Evolutionary conservation across 2,113 vertebrate species (phyloP).

Genomic region (Apistogramma diplotaenia): DNA sequence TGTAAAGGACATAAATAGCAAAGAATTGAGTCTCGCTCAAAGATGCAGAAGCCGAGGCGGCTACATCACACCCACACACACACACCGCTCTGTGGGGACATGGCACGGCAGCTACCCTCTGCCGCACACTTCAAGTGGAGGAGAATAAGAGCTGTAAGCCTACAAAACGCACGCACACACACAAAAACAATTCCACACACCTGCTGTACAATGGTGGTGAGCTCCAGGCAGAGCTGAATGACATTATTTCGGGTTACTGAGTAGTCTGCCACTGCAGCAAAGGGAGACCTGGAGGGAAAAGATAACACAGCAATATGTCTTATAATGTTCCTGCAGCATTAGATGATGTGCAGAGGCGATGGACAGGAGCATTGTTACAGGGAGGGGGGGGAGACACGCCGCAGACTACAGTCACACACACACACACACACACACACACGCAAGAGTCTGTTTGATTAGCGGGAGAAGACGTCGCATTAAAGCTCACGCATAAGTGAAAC

Average conservation of each 20-base stretch:
- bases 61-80: slow-evolving; percentile 48
- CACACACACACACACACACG: not conserved
- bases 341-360: slow-evolving; percentile 24
- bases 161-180: slow-evolving; percentile 31
- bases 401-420: not conserved
- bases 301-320: slow-evolving; percentile 49
- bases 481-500: not conserved
- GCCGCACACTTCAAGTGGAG: slow-evolving; percentile 15
- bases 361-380: slow-evolving; percentile 14
- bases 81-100: slow-evolving; percentile 23
- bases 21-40: slow-evolving; percentile 25
- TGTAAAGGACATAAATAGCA: slow-evolving; percentile 49
- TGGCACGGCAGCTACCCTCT: slow-evolving; percentile 27
- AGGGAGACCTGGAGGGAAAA: slow-evolving; percentile 86
- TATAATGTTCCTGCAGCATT: slow-evolving; percentile 30
- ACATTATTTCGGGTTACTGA: slow-evolving; percentile 98
- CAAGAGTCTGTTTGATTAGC: not conserved
- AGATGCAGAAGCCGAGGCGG: slow-evolving; percentile 35
- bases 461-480: not conserved
- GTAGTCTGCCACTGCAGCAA: slow-evolving; percentile 97
- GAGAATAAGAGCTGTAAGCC: slow-evolving; percentile 46
- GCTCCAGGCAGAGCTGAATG: slow-evolving; percentile 98
- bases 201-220: slow-evolving; percentile 98
- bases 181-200: slow-evolving; percentile 69
- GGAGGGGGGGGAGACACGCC: not conserved